Conservation (phyloP, 2,888 invertebrate genomes). For the Brenthis ino region DNA sequence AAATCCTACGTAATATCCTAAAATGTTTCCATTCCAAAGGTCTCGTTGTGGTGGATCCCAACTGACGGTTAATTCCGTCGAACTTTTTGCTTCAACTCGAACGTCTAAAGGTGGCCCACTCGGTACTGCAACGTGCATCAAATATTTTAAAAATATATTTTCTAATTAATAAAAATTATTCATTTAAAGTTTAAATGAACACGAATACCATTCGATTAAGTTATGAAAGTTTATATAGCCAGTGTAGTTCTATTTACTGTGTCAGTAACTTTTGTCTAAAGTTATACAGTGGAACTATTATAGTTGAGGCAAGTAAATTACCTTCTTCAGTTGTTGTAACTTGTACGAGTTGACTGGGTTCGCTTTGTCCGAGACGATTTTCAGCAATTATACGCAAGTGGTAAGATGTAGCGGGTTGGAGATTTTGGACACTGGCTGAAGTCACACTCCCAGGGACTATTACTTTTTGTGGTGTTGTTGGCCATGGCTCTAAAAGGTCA, state of each 20-base stretch:
- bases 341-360: conserved; percentile 92
- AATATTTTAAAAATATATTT: neutral
- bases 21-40: conserved; percentile 92
- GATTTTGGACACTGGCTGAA: conserved; percentile 89
- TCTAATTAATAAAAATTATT: neutral
- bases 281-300: neutral
- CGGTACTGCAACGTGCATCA: conserved; percentile 84
- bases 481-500: conserved; percentile 87
- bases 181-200: neutral
- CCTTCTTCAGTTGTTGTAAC: conserved; percentile 93
- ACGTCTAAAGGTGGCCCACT: conserved; percentile 92
- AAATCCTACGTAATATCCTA: conserved; percentile 94
- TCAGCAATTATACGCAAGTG: conserved; percentile 94
- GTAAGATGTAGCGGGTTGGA: conserved; percentile 93
- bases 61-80: conserved; percentile 90
- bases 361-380: conserved; percentile 93
- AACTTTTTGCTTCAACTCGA: conserved; percentile 91
- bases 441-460: conserved; percentile 92
- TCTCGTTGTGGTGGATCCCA: conserved; percentile 95
- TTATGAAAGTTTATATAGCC: neutral
- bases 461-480: conserved; percentile 90
- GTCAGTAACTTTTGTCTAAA: conserved; percentile 5
- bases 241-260: neutral
- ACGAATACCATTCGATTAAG: neutral
- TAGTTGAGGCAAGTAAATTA: conserved; percentile 46